Percentiles rank a stretch among this genome's conserved stretches.
Evolutionary conservation across 2,797 vertebrate genomes (phyloP).

Genomic region (Parauchenoglanis ngamensis): DNA sequence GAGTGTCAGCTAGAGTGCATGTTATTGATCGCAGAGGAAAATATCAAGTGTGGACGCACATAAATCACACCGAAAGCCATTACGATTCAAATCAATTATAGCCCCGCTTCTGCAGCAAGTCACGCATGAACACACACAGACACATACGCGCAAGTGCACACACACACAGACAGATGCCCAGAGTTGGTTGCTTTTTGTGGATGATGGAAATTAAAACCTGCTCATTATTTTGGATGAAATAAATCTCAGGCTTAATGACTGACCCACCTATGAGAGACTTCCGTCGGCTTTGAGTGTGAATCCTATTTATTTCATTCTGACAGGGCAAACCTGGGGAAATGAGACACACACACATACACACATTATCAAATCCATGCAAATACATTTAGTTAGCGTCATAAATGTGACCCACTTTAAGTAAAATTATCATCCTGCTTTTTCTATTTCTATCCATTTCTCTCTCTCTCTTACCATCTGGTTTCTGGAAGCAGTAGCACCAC

Average conservation of each 20-base stretch:
- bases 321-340: constrained; percentile 88
- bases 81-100: constrained; percentile 55
- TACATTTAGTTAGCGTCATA: constrained; percentile 20
- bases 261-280: constrained; percentile 90
- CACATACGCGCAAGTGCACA: background rate
- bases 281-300: constrained; percentile 88
- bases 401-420: background rate
- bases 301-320: constrained; percentile 94
- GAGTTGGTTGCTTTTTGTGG: constrained; percentile 28
- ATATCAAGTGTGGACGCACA: constrained; percentile 52
- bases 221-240: constrained; percentile 27
- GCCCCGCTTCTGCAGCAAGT: constrained; percentile 11
- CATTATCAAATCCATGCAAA: background rate
- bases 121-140: constrained; percentile 17
- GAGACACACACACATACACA: constrained; percentile 44
- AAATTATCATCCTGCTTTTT: background rate
- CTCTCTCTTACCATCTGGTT: constrained; percentile 78
- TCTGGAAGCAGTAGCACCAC: constrained; percentile 98
- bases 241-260: constrained; percentile 39
- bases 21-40: constrained; percentile 54
- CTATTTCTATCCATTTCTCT: background rate
- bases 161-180: constrained; percentile 13
- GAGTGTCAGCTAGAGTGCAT: constrained; percentile 20
- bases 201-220: constrained; percentile 41
- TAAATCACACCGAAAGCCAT: constrained; percentile 49